A percentile compares a stretch with the other conserved stretches of the same genome.
These are phyloP conservation scores for Drosophila aff. DNA, from an alignment of 1,140 invertebrate species.

Conservation along the genomic window DNA sequence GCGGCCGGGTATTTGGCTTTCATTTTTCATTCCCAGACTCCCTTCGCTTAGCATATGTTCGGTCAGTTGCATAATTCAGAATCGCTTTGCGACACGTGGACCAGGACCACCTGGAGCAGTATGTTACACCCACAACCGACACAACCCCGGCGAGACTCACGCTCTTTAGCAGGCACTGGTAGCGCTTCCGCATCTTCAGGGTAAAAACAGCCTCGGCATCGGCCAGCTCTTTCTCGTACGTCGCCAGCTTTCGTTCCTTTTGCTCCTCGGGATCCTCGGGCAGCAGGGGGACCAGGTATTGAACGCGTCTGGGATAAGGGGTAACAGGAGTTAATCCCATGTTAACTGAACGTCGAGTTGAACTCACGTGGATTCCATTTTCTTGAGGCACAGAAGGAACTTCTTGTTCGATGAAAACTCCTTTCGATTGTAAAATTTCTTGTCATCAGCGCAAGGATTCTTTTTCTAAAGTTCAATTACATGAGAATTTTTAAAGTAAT, in stretches of 20 bases:
- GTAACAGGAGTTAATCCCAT: neutral
- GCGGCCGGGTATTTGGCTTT: slow-evolving; percentile 43
- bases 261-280: slow-evolving; percentile 86
- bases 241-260: slow-evolving; percentile 66
- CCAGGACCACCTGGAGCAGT: neutral
- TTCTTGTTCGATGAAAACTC: slow-evolving; percentile 59
- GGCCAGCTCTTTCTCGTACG: slow-evolving; percentile 51
- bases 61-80: slow-evolving; percentile 58
- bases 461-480: slow-evolving; percentile 9
- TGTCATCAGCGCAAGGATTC: slow-evolving; percentile 8
- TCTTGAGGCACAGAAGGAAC: slow-evolving; percentile 60
- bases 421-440: slow-evolving; percentile 40
- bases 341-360: fast-evolving
- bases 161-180: slow-evolving; percentile 85
- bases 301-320: slow-evolving; percentile 72
- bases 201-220: slow-evolving; percentile 72
- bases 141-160: slow-evolving; percentile 59
- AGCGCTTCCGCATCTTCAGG: slow-evolving; percentile 83
- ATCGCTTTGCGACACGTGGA: slow-evolving; percentile 31
- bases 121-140: neutral
- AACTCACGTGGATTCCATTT: slow-evolving; percentile 68
- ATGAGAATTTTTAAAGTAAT: neutral
- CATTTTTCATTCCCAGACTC: slow-evolving; percentile 15
- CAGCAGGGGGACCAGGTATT: slow-evolving; percentile 84
- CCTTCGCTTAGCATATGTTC: slow-evolving; percentile 51